Evolutionary conservation across 2,888 invertebrate genomes (phyloP), one percentile per base, ranked within the genome.

Genomic region (Nomada fucata): DNA sequence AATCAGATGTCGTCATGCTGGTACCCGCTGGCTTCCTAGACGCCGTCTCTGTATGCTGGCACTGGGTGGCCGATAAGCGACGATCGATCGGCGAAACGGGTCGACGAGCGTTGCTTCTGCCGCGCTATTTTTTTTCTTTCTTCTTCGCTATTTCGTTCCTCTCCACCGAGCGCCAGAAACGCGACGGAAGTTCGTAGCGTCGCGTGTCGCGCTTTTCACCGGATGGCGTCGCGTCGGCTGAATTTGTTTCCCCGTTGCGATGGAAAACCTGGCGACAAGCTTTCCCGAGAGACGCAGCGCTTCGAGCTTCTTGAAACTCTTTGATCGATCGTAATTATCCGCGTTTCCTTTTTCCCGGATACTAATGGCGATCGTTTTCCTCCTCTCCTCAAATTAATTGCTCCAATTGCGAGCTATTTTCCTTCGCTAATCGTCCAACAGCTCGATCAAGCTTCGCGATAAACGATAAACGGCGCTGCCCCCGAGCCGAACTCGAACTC

Each of bases 21-120:
- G 88, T 88, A 88, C 88, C 88, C 88, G 85, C 86, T 85, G 79
- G 53, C 76, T 85, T 63, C 77, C 80, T 72, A 72, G 57, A 63
- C 64, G 52, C 29, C 36, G 68, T 69, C 59, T 60, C 72, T 69
- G 23, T 53, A 87, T 86, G 87, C 74, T 77, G 88, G 88, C 68
- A 20, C 52, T n/a, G 44, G 29, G 60, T 55, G 18, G 7, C 55
- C 65, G 87, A 87, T 87, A 87, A 84, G 57, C 65, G 72, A 26
- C 72, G 71, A 73, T 78, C 80, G 76, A 82, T 80, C 72, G 47
- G 68, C 52, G 59, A 79, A 84, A 78, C 78, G 73, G 87, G 86
- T 84, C 84, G 79, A 61, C 72, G 36, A 50, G 57, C 67, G 52
- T 68, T 29, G 61, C 9, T 72, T 86, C 79, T 78, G 75, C 67